These are phyloP conservation scores for Gambusia holbrooki DNA, from an alignment of 2,113 vertebrate genomes.

Conservation along the genomic window DNA sequence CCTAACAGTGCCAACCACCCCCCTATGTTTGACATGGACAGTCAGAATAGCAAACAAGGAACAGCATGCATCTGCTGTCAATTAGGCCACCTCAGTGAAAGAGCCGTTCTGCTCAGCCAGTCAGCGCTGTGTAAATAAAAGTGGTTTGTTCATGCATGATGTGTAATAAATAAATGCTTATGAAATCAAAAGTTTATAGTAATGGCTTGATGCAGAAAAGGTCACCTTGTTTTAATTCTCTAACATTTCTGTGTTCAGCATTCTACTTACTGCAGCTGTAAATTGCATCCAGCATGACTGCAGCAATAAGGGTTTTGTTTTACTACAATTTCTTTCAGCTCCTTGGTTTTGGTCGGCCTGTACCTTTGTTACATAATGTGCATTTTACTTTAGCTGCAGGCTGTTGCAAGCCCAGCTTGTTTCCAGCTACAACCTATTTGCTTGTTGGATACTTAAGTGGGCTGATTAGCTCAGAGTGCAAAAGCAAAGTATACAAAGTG, in stretches of 20 bases:
- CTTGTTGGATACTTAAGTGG: neutral
- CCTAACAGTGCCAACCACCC: neutral
- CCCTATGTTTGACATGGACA: neutral
- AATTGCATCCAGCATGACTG: neutral
- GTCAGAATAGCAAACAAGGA: constrained; percentile 9
- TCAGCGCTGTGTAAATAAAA: neutral
- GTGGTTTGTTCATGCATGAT: neutral
- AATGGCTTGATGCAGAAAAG: neutral
- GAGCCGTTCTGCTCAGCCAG: neutral
- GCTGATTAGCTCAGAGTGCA: neutral
- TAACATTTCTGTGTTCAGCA: neutral
- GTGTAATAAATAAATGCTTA: neutral
- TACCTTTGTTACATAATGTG: neutral
- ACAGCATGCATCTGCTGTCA: constrained; percentile 24
- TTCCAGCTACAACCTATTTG: neutral
- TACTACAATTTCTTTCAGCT: constrained; percentile 1
- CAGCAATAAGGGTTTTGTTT: neutral
- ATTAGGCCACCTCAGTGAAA: constrained; percentile 2
- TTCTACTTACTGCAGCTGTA: neutral
- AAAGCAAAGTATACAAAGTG: constrained; percentile 9
- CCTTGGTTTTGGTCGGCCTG: neutral
- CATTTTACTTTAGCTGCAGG: neutral
- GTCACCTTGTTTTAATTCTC: neutral
- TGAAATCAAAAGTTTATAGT: neutral
- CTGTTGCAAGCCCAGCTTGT: constrained; percentile 13